Percentiles rank a stretch among this genome's conserved stretches.
Evolutionary conservation across 2,113 vertebrate genomes (phyloP).

Genomic region (Tyrannus savana): DNA sequence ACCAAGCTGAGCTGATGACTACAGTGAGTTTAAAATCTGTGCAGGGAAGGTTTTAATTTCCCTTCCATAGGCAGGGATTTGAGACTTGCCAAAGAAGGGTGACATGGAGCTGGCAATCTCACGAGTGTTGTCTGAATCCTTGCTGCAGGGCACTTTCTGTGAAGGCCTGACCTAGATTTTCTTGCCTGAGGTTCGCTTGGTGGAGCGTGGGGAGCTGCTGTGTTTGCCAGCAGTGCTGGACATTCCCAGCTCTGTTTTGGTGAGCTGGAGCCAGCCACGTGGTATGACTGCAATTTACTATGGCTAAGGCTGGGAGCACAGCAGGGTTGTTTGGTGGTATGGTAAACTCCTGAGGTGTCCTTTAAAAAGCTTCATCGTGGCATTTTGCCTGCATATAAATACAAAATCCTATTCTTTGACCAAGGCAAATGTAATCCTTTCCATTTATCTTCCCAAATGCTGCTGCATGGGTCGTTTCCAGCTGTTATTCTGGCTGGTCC

Average conservation of each 20-base stretch:
- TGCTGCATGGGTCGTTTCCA: not conserved
- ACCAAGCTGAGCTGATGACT: not conserved
- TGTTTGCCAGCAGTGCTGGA: rapidly evolving
- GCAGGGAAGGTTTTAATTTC: not conserved
- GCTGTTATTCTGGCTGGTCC: not conserved
- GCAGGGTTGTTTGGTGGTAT: not conserved
- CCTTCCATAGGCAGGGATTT: not conserved
- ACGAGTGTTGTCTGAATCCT: not conserved
- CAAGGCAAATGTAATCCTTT: not conserved
- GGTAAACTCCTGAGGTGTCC: not conserved
- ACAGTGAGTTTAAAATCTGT: not conserved
- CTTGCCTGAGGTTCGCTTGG: not conserved
- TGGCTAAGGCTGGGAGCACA: not conserved
- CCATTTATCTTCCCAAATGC: not conserved
- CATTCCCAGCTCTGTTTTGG: not conserved
- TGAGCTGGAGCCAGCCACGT: not conserved
- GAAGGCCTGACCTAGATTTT: constrained; percentile 1
- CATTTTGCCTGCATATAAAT: not conserved
- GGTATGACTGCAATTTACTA: not conserved
- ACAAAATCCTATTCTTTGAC: not conserved
- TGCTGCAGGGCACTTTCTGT: not conserved
- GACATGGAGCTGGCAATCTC: not conserved
- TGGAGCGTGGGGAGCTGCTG: not conserved
- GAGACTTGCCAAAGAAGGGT: not conserved
- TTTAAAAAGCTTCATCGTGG: not conserved